Evolutionary conservation across 2,888 invertebrate genomes (phyloP).

Genomic region (Pachydiplax longipennis): DNA sequence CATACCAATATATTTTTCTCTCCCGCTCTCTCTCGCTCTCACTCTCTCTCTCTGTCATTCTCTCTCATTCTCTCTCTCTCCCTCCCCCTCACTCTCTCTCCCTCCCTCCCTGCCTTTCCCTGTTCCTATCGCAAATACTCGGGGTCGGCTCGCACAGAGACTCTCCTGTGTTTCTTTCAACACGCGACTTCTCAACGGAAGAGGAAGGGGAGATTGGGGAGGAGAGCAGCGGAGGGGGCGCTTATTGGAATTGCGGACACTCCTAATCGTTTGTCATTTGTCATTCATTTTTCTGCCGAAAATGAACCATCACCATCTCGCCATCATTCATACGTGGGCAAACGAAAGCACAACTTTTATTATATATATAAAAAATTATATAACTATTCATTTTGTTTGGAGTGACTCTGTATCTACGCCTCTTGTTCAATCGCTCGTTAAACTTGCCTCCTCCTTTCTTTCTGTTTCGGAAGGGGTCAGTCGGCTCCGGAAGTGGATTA

Average conservation of each 20-base stretch:
- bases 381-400: background rate
- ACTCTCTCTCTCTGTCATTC: background rate
- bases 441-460: background rate
- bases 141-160: background rate
- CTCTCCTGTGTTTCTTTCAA: background rate
- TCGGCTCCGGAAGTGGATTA: conserved; percentile 24
- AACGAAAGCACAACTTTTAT: background rate
- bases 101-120: background rate
- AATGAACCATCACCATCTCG: background rate
- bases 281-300: background rate
- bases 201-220: conserved; percentile 33
- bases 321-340: conserved; percentile 1
- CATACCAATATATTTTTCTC: background rate
- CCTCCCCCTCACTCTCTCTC: conserved; percentile 1
- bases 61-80: conserved; percentile 18
- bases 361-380: background rate
- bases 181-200: background rate
- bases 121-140: background rate
- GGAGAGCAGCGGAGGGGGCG: conserved; percentile 19
- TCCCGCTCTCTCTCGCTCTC: background rate
- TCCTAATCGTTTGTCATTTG: background rate
- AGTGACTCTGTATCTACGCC: background rate
- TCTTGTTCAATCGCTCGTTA: background rate
- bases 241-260: background rate
- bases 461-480: background rate